Evolutionary conservation across 2,113 vertebrate species (phyloP), one percentile per base, ranked within the genome.

Genomic region (Zosterops pallidus): DNA sequence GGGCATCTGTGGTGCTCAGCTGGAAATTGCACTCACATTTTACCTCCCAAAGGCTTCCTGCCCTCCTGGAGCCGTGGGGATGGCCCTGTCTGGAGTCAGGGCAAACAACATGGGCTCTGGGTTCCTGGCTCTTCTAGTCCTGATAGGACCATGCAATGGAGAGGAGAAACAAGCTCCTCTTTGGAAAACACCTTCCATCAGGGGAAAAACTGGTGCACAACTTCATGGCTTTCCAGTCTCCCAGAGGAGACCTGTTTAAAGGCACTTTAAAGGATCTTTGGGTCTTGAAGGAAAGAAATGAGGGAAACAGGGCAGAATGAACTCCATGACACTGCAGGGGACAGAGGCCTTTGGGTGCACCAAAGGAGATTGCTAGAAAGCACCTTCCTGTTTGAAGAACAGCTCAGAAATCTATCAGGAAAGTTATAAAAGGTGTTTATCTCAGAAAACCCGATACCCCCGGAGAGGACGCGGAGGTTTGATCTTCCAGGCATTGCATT

Each of bases 361-460:
- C 7, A 1, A 50, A 72, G n/a, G n/a, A 83, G 55, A 59, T 44
- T 89, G 59, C 47, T 89, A 83, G 76, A 94, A 95, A 92, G 71
- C 42, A 53, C 46, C 63, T 67, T 95, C 79, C 79, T 75, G 39
- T 65, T 88, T 69, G 83, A 90, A 28, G 31, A 79, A 21, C 64
- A 77, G 68, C 72, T 92, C 26, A 15, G 89, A 77, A 92, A 70
- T 50, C 69, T 78, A 67, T 63, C 68, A 86, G 60, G 14, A 86
- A 29, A 63, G 86, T 70, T 63, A 56, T 92, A 93, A 92, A 95
- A 83, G 37, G 64, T 28, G 13, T 81, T 96, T 89, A 78, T 88
- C 83, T 93, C 8, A 0, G 42, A 63, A 92, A 93, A 49, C 7
- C 23, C 9, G 42, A 72, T 60, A 65, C 12, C 22, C 2, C 0